Base-by-base conservation (phyloP, 2,888 invertebrate genomes). In the Ectropis crepuscularia region DNA sequence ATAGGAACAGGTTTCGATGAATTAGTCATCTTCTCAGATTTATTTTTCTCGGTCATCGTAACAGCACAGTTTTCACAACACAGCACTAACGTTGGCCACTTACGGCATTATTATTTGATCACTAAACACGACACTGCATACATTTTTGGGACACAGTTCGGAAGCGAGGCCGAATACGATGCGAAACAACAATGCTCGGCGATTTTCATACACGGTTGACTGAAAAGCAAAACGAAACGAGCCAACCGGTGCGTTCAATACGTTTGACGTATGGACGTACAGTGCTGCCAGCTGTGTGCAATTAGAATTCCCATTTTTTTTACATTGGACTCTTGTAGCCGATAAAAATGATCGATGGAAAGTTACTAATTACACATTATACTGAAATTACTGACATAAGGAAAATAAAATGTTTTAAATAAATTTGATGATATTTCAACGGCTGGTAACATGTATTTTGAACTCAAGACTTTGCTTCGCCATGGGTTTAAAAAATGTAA, bases 1-100 rank as follows among this genome's bases (percentile, higher is more conserved):
- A 99, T 99, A 81, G 98, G 98, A 90, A 98, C 98, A 88, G 98
- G 98, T 95, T 97, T 97, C 80, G 92, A 90, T 81, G 90, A 73
- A 86, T 93, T 93, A 90, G 92, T 92, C 93, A 93, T 93, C 91
- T 93, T 93, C 81, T 93, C 93, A 74, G 93, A 92, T 92, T 93
- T 93, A 86, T 92, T 92, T 90, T 92, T 93, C 86, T 93, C 93
- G 86, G 92, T 92, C 93, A 93, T 93, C 83, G 85, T 92, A 82
- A 82, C 80, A 81, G 80, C 87, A 88, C 86, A 79, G 81, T 78
- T 85, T 86, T 87, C 88, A 89, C 89, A 86, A 80, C 87, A 90
- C 90, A 79, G 79, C 86, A 90, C 87, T 82, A 80, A 72, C 76
- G 79, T 83, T 78, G 71, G 78, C 80, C 81, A 79, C 79, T 77